Conservation (phyloP, 2,888 invertebrate genomes). For the Campoletis raptor region DNA sequence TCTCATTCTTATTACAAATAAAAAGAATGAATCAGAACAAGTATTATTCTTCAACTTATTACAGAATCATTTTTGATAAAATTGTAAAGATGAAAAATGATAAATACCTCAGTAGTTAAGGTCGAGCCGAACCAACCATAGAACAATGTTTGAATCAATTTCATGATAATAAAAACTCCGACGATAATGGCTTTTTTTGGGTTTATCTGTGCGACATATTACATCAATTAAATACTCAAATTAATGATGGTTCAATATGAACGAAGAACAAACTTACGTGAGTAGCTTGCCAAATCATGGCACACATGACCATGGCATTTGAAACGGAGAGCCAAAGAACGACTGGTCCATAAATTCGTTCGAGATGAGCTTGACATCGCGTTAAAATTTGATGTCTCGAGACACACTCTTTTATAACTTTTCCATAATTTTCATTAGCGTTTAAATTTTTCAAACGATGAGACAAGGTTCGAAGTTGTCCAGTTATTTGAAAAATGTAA, state of each 20-base stretch:
- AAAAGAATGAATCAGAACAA: neutral
- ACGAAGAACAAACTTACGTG: slow-evolving; percentile 42
- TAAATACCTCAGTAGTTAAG: slow-evolving; percentile 58
- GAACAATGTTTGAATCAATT: slow-evolving; percentile 58
- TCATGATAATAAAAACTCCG: slow-evolving; percentile 43
- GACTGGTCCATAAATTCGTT: slow-evolving; percentile 63
- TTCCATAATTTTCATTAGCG: slow-evolving; percentile 24
- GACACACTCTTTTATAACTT: slow-evolving; percentile 53
- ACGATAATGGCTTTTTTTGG: neutral
- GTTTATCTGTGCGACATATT: neutral
- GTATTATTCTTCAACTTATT: neutral
- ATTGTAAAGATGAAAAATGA: neutral
- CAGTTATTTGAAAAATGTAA: slow-evolving; percentile 66
- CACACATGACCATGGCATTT: slow-evolving; percentile 58
- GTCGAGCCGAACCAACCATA: slow-evolving; percentile 53
- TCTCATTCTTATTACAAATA: slow-evolving; percentile 52
- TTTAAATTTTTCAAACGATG: slow-evolving; percentile 40
- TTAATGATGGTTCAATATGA: too few relatives aligned
- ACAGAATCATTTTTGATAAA: neutral
- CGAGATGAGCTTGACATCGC: slow-evolving; percentile 51
- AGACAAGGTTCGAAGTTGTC: slow-evolving; percentile 58
- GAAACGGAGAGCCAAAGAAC: slow-evolving; percentile 59
- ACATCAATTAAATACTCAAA: neutral
- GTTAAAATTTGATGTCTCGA: slow-evolving; percentile 48
- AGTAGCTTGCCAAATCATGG: slow-evolving; percentile 61